Percentiles rank a stretch among this genome's conserved stretches.
phyloP scores from a whole-genome alignment of 2,797 vertebrate species.

The Emydoidea blandingii region DNA sequence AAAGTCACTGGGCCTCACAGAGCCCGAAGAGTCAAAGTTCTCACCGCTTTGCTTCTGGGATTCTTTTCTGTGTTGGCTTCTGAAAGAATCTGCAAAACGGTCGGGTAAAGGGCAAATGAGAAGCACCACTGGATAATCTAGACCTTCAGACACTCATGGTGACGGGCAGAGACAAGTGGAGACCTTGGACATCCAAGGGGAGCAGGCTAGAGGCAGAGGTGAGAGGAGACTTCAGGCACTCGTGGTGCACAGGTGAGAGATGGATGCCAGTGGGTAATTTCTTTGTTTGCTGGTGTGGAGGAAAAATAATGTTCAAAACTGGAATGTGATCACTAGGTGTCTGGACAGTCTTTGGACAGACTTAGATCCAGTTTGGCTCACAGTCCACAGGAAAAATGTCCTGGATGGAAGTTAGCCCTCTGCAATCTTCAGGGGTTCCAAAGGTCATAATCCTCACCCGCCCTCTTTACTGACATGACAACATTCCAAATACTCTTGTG shows the following conservation, averaged over 20 bases:
- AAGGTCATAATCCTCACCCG: neutral
- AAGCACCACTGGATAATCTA: fast-evolving
- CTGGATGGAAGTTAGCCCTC: neutral
- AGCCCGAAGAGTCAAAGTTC: fast-evolving
- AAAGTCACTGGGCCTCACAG: neutral
- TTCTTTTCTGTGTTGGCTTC: fast-evolving
- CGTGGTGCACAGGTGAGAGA: neutral
- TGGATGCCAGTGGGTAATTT: neutral
- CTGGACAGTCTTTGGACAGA: fast-evolving
- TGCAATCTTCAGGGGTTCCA: fast-evolving
- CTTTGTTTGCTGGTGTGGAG: neutral
- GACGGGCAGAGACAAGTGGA: neutral
- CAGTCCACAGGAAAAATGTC: neutral
- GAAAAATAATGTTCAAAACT: neutral
- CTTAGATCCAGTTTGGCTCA: neutral
- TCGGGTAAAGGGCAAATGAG: fast-evolving
- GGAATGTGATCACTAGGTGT: neutral
- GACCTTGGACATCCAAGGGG: neutral
- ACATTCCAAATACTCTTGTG: fast-evolving
- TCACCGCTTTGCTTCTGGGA: neutral
- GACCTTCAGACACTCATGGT: fast-evolving
- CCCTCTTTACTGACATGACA: neutral
- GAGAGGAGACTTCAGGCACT: conserved; percentile 57
- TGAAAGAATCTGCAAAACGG: neutral
- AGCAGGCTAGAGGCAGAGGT: neutral